A percentile compares a stretch with the other conserved stretches of the same genome.
Conservation (phyloP, 2,888 invertebrate species). For the Dendrolimus houi region DNA sequence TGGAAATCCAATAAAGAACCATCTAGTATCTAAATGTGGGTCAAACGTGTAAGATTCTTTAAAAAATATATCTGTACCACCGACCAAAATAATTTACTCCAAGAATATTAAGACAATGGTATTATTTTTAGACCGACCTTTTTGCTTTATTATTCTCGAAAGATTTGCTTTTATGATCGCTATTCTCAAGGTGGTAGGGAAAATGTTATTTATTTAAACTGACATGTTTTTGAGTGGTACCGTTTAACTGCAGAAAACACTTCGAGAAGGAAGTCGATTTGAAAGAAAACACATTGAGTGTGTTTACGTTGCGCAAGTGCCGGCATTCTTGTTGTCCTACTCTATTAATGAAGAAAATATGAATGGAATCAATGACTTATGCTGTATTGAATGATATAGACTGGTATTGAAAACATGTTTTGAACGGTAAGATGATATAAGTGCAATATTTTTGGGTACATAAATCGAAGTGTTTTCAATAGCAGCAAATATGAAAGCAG, state of each 20-base stretch:
- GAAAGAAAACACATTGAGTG: conserved; percentile 1
- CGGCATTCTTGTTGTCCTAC: not conserved
- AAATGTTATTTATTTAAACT: not conserved
- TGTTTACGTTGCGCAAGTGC: conserved; percentile 1
- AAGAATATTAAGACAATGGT: not conserved
- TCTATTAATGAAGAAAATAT: not conserved
- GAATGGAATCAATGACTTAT: not conserved
- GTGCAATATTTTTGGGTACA: no score
- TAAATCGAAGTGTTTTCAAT: no score
- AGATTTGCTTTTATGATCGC: no score
- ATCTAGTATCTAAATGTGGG: not conserved
- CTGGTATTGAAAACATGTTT: not conserved
- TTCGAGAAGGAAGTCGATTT: conserved; percentile 1
- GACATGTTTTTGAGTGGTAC: not conserved
- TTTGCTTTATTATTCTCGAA: not conserved
- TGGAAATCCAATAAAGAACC: not conserved
- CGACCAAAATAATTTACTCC: not conserved
- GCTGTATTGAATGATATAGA: no score
- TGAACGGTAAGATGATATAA: not conserved
- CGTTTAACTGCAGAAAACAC: not conserved
- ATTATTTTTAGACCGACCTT: not conserved
- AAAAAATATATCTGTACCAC: not conserved
- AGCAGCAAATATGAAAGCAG: no score
- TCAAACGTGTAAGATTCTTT: not conserved
- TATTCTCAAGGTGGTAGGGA: not conserved